Evolutionary conservation across 2,888 invertebrate genomes (phyloP), one percentile per base, ranked within the genome.

Genomic region (Hermaeophaga mercurialis): DNA sequence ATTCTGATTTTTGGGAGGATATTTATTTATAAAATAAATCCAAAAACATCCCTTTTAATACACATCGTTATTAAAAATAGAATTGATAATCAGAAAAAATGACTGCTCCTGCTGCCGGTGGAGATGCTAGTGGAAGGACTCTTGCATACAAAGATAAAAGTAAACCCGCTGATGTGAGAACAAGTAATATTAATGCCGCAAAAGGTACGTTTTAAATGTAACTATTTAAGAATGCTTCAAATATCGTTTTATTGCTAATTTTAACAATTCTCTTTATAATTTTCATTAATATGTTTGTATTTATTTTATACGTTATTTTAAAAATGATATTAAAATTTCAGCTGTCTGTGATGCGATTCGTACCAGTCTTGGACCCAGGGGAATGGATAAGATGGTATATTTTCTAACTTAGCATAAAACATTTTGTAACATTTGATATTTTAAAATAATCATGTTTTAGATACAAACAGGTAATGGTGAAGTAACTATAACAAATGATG

Each of bases 401-500:
- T 15, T 31, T 11, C 2, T 31, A 8, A 31, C 12, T 31, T 31
- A 31, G 6, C 11, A 31, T 31, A 8, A 28, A 9, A 28, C 9
- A 22, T 22, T 22, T 22, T 22, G n/a, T n/a, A n/a, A n/a, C n/a
- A n/a, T 7, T 22, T 22, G 15, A 36, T n/a, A 28, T 38, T 22
- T 36, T 17, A 9, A 31, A 12, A 33, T 36, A n/a, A 38, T 31
- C 5, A 1, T 31, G 33, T 79, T 80, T 59, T 71, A 93, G 92
- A 99, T 99, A 71, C 98, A 99, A 83, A 84, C 94, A 26, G 87
- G 88, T 26, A 96, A 94, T 80, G 98, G 98, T 5, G 98, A 98
- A 82, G 99, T 99, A 0, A 98, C 97, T 1, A 99, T 99, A 62
- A 99, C 99, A 49, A 99, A 99, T 80, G 99, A 99, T 83, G 99